phyloP scores from a whole-genome alignment of 2,888 invertebrate genomes.

The Philaethria dido region DNA sequence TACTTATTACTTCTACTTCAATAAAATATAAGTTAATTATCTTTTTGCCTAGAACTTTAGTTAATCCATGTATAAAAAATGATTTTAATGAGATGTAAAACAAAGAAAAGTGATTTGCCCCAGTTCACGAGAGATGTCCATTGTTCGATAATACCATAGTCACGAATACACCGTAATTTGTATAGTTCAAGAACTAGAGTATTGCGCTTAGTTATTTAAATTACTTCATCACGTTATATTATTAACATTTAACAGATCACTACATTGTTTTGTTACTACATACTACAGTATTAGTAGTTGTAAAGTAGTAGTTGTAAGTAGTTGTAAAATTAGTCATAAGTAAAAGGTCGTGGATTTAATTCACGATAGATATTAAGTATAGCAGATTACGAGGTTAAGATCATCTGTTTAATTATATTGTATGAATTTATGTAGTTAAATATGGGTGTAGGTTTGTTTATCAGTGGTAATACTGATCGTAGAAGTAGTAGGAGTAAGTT shows the following conservation, averaged over 20 bases:
- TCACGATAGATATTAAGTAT: not conserved
- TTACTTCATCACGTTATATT: constrained; percentile 2
- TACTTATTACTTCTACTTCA: no score
- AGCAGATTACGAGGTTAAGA: not conserved
- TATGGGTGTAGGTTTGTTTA: no score
- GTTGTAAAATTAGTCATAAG: not conserved
- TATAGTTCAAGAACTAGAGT: constrained; percentile 17
- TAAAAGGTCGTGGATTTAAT: not conserved
- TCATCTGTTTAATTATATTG: not conserved
- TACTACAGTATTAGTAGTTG: no score
- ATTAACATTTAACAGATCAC: not conserved
- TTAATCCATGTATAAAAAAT: constrained; percentile 15
- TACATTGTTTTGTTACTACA: not conserved
- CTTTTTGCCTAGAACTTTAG: not conserved
- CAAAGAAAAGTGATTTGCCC: constrained; percentile 34
- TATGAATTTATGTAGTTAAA: not conserved
- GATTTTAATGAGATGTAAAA: constrained; percentile 34
- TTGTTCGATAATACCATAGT: constrained; percentile 32
- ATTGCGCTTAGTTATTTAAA: constrained; percentile 7
- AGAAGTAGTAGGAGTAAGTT: no score
- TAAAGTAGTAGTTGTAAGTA: no score
- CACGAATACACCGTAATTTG: constrained; percentile 32
- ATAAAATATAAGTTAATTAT: not conserved
- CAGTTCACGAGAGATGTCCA: constrained; percentile 34
- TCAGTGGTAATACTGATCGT: no score